A percentile compares a stretch with the other conserved stretches of the same genome.
phyloP scores from a whole-genome alignment of 2,888 invertebrate species.

The Philhelius pedissequus region DNA sequence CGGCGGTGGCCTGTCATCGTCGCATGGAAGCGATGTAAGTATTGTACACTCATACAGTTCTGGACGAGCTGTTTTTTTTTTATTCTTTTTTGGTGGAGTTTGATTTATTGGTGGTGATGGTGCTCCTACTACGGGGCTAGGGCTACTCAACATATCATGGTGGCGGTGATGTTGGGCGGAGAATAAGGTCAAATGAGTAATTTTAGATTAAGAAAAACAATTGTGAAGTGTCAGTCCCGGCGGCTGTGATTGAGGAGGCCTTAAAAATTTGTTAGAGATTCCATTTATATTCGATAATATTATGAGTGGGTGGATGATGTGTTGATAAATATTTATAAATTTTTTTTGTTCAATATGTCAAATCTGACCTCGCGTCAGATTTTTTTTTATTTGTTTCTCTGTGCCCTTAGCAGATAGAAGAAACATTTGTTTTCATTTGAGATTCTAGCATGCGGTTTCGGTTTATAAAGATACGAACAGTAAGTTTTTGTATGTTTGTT shows the following conservation, averaged over 20 bases:
- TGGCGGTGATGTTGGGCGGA: neutral
- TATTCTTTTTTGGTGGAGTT: slow-evolving; percentile 10
- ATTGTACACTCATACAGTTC: slow-evolving; percentile 42
- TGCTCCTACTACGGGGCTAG: neutral
- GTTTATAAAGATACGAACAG: too few species aligned
- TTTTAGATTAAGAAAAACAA: neutral
- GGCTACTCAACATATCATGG: neutral
- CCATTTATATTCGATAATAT: neutral
- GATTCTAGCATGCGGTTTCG: too few species aligned
- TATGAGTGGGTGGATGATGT: slow-evolving; percentile 3
- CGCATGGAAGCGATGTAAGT: slow-evolving; percentile 76
- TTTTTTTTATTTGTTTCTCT: neutral
- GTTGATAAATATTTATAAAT: neutral
- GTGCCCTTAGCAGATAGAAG: neutral
- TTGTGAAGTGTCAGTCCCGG: slow-evolving; percentile 20
- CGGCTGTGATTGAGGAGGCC: slow-evolving; percentile 3
- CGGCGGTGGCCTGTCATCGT: slow-evolving; percentile 73
- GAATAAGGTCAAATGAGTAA: slow-evolving; percentile 29
- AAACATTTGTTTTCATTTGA: neutral
- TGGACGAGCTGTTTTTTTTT: neutral
- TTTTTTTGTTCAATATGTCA: neutral
- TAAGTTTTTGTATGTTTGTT: too few species aligned
- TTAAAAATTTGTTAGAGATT: slow-evolving; percentile 1
- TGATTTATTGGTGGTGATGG: slow-evolving; percentile 39
- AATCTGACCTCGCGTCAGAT: slow-evolving; percentile 1